Conservation (phyloP, 2,797 vertebrate genomes). For the Sardinella longiceps region DNA sequence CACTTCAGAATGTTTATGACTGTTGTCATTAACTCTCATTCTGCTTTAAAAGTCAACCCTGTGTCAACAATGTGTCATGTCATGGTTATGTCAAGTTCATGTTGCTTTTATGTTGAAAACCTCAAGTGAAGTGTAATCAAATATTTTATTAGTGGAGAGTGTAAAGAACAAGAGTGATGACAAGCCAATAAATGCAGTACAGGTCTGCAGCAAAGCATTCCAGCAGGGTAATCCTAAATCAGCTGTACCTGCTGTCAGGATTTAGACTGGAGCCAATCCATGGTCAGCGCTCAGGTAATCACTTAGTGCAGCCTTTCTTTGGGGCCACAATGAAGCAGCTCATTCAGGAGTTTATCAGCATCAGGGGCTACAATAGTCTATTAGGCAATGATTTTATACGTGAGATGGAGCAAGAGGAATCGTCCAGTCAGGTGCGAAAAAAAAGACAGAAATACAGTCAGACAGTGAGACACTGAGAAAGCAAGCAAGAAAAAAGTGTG, state of each 20-base stretch:
- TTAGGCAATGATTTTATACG: not conserved
- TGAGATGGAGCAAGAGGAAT: not conserved
- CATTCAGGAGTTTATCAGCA: slow-evolving; percentile 4
- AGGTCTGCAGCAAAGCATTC: not conserved
- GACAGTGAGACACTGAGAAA: not conserved
- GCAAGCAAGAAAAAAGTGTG: not conserved
- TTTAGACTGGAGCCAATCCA: not conserved
- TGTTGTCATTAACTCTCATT: no score
- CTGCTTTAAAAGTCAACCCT: no score
- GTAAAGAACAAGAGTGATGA: not conserved
- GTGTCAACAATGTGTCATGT: no score
- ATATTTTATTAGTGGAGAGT: not conserved
- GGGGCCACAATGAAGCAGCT: not conserved
- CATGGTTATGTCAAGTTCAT: no score
- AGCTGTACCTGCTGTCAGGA: not conserved
- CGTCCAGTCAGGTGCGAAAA: slow-evolving; percentile 44
- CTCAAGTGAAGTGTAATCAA: no score
- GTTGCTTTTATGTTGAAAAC: no score
- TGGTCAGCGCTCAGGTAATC: not conserved
- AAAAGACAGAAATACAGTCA: slow-evolving; percentile 17
- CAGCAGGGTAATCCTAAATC: not conserved
- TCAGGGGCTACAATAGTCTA: not conserved
- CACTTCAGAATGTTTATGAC: no score
- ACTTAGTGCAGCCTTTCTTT: not conserved
- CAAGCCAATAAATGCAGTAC: not conserved